These are phyloP conservation scores for Orchestes rusci DNA, from an alignment of 2,888 invertebrate genomes.

Conservation along the genomic window DNA sequence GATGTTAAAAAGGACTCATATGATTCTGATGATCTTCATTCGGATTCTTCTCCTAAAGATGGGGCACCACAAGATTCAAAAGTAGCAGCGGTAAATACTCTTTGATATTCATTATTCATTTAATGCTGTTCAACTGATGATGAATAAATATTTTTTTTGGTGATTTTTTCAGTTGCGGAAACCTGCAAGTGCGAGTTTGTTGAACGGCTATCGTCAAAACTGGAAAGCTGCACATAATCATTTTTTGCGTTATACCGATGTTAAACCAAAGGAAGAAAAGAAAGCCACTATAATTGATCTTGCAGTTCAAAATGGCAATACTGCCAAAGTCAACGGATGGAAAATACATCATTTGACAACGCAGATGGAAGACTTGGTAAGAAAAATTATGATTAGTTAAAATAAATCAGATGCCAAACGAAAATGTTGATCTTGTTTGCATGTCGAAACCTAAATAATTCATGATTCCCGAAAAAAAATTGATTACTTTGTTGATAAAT, in stretches of 20 bases:
- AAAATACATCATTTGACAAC: constrained; percentile 87
- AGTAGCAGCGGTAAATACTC: constrained; percentile 16
- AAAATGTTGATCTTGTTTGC: too few relatives aligned
- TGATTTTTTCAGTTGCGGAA: constrained; percentile 33
- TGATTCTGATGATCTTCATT: constrained; percentile 38
- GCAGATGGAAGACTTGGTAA: constrained; percentile 89
- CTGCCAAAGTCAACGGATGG: constrained; percentile 90
- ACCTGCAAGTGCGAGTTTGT: constrained; percentile 45
- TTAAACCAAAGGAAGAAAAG: constrained; percentile 81
- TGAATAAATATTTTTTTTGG: background rate
- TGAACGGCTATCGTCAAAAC: constrained; percentile 59
- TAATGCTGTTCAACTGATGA: too few relatives aligned
- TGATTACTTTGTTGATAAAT: too few relatives aligned
- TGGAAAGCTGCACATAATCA: constrained; percentile 72
- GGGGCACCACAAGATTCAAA: constrained; percentile 37
- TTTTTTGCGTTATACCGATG: constrained; percentile 68
- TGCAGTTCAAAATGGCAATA: constrained; percentile 79
- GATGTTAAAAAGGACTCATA: constrained; percentile 41
- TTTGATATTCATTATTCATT: too few relatives aligned
- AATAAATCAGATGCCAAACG: background rate
- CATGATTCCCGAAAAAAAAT: too few relatives aligned
- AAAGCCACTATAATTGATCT: constrained; percentile 80
- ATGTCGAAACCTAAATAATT: background rate
- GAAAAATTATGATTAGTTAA: constrained; percentile 18
- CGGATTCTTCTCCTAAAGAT: constrained; percentile 40